phyloP scores from a whole-genome alignment of 2,888 invertebrate species.

The Tanytarsus gracilentus region DNA sequence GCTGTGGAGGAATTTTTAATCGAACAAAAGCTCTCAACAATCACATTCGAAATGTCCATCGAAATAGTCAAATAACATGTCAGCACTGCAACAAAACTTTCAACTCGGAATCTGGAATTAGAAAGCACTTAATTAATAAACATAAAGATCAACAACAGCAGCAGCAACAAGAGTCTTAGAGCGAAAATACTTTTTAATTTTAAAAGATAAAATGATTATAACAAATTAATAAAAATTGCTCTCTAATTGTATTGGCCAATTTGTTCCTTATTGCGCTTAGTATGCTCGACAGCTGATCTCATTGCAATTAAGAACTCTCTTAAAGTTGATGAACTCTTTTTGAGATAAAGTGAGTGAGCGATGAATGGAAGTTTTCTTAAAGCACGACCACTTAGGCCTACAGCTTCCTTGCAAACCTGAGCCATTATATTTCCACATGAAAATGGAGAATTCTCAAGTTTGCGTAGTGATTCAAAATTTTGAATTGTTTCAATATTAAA shows the following conservation, averaged over 20 bases:
- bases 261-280: neutral
- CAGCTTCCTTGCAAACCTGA: conserved; percentile 43
- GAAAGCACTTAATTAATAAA: too few relatives aligned
- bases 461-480: conserved; percentile 36
- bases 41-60: too few relatives aligned
- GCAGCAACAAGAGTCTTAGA: too few relatives aligned
- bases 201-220: too few relatives aligned
- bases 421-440: conserved; percentile 29
- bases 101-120: too few relatives aligned
- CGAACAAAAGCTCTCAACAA: too few relatives aligned
- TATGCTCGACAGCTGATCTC: conserved; percentile 27
- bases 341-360: conserved; percentile 56
- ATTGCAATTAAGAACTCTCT: conserved; percentile 30
- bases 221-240: too few relatives aligned
- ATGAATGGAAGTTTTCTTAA: conserved; percentile 83
- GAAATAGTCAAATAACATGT: too few relatives aligned
- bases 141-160: too few relatives aligned
- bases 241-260: neutral
- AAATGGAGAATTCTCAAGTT: neutral
- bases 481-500: conserved; percentile 32
- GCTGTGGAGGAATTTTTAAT: too few relatives aligned
- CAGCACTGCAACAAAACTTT: too few relatives aligned
- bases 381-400: conserved; percentile 72
- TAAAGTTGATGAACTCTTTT: conserved; percentile 29
- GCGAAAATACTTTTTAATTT: too few relatives aligned